These are phyloP conservation scores for Pocillopora damicornis DNA, from an alignment of 64 coral and sea anemone genomes.

Conservation along the genomic window DNA sequence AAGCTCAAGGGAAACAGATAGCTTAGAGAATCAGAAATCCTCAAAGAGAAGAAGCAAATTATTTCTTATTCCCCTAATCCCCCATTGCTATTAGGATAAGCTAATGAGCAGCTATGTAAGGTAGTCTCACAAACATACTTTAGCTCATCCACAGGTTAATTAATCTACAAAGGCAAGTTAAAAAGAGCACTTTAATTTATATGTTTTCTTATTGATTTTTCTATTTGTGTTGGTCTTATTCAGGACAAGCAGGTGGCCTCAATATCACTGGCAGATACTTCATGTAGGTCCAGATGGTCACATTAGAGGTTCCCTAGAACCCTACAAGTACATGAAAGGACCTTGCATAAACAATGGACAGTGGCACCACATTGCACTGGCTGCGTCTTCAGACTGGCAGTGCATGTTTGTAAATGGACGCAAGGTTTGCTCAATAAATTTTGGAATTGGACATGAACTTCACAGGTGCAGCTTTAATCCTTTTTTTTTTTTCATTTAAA, in stretches of 20 bases:
- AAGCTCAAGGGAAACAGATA: no score
- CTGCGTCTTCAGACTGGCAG: slow-evolving; percentile 65
- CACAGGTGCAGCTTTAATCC: slow-evolving; percentile 52
- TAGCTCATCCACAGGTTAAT: no score
- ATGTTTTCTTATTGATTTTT: no score
- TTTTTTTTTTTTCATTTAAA: background rate
- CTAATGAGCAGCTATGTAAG: no score
- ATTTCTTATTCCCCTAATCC: no score
- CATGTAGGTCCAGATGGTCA: slow-evolving; percentile 86
- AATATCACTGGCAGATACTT: slow-evolving; percentile 85
- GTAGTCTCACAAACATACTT: no score
- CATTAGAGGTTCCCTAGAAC: slow-evolving; percentile 78
- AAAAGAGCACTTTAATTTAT: no score
- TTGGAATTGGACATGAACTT: slow-evolving; percentile 85
- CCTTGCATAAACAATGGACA: slow-evolving; percentile 52
- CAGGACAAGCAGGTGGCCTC: slow-evolving; percentile 68
- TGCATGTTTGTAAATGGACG: slow-evolving; percentile 73
- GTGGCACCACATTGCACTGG: slow-evolving; percentile 87
- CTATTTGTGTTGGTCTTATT: background rate
- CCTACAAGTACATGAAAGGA: slow-evolving; percentile 90
- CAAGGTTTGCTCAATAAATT: slow-evolving; percentile 49
- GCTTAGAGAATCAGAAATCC: no score
- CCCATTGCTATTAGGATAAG: no score
- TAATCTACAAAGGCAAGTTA: no score
- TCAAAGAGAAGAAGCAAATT: no score